Percentiles rank a stretch among this genome's conserved stretches.
These are phyloP conservation scores for Meteorus colon DNA, from an alignment of 2,888 invertebrate species.

Conservation along the genomic window DNA sequence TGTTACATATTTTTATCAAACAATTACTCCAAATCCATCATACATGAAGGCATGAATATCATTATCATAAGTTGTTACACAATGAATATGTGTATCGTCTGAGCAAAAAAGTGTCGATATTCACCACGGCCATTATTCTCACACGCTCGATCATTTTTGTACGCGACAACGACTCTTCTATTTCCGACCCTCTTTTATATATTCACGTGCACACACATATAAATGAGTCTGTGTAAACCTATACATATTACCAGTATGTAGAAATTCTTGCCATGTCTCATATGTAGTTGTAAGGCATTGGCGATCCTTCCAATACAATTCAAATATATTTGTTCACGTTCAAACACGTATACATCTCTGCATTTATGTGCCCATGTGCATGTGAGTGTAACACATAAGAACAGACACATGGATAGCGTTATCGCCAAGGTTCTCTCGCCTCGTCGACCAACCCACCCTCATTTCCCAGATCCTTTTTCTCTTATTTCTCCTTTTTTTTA, in stretches of 20 bases:
- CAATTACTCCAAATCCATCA: too few relatives aligned
- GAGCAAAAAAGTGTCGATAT: slow-evolving; percentile 8
- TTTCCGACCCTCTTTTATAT: background rate
- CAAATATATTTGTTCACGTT: slow-evolving; percentile 3
- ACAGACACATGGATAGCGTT: slow-evolving; percentile 9
- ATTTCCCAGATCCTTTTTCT: slow-evolving; percentile 16
- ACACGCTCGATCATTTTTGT: slow-evolving; percentile 24
- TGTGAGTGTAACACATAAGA: background rate
- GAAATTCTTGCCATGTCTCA: background rate
- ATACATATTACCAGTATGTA: background rate
- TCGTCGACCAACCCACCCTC: slow-evolving; percentile 9
- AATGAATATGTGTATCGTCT: too few relatives aligned
- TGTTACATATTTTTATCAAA: too few relatives aligned
- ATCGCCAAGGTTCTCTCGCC: slow-evolving; percentile 22
- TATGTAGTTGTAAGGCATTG: slow-evolving; percentile 10
- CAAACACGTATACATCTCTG: background rate
- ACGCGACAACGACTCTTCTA: slow-evolving; percentile 19
- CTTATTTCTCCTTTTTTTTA: background rate
- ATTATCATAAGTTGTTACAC: too few relatives aligned
- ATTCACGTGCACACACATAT: slow-evolving; percentile 15
- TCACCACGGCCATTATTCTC: slow-evolving; percentile 24
- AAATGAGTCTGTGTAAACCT: background rate
- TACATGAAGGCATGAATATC: too few relatives aligned
- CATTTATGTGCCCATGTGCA: background rate
- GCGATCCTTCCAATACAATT: slow-evolving; percentile 9